Evolutionary conservation across 2,113 vertebrate species (phyloP), one percentile per base, ranked within the genome.

Genomic region (Cryptotis parvus): DNA sequence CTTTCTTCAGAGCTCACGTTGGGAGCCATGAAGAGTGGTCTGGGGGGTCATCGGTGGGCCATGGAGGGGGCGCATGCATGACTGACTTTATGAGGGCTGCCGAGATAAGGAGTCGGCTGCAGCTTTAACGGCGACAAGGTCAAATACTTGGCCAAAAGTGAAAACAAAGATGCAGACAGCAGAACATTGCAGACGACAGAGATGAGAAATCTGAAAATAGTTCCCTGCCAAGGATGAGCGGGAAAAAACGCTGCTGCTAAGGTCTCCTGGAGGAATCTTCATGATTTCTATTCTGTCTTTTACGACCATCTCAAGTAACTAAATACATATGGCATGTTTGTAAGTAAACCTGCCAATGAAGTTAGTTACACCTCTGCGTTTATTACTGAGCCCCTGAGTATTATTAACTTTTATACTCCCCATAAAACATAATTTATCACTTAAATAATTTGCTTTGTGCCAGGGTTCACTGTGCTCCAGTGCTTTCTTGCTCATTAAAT

Each of bases 341-440:
- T 98, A 97, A 97, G 97, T 97, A 97, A 97, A 96, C 96, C 96
- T 97, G 95, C 94, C 96, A 88, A 95, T 96, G 97, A 96, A 95
- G 97, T 95, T 97, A 96, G 97, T 97, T 97, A 97, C 97, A 97
- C 97, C 98, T 98, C 98, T 97, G 98, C 97, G 96, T 98, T 98
- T 98, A 98, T 97, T 94, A 91, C 97, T 96, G 84, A 96, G 95
- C 97, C 96, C 97, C 96, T 95, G 97, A 98, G 97, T 98, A 97
- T 98, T 98, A 98, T 98, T 98, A 98, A 98, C 97, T 98, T 98
- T 98, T 98, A 98, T 95, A 98, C 97, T 98, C 97, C 96, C 91
- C 98, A 98, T 98, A 98, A 98, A 98, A 96, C 96, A 97, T 97
- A 97, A 98, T 98, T 98, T 98, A 98, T 98, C 97, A 97, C 97